Evolutionary conservation across 2,113 vertebrate species (phyloP), one percentile per base, ranked within the genome.

Genomic region (Zingel zingel): DNA sequence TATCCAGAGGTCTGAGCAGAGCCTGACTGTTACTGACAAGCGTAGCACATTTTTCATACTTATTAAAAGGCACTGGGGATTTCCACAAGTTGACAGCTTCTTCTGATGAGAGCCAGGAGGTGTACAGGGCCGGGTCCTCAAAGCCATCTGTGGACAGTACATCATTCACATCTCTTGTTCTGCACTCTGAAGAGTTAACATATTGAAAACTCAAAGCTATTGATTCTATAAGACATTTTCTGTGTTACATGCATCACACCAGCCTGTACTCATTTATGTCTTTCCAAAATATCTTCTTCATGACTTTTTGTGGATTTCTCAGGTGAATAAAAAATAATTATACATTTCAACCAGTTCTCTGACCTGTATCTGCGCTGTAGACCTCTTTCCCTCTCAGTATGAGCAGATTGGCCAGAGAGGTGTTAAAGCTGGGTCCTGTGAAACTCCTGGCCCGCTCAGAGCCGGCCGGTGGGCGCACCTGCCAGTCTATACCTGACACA

Each of bases 11-110:
- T 73, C 93, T 95, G 79, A 99, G 93, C 84, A 99, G 94, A 85
- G 96, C 95, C 90, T 99, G 98, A 88, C 97, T 99, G 57, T 99
- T 99, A 91, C 97, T 99, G 92, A 99, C 96, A 92, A 99, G 79
- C 1, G 96, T 86, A 0, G 97, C 98, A 6, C 95, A 97, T 71
- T 97, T 99, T 48, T 99, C 97, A 1, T 99, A 99, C 67, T 96
- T 97, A 85, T 96, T 96, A 82, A 99, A 99, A 25, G 96, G 89
- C 91, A 97, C 91, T 0, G 96, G 95, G 15, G 96, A 97, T 89
- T 92, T 97, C 98, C 98, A 99, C 0, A 78, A 23, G 1, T 0
- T 94, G 57, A 98, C 96, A 57, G 96, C 96, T 1, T 94, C 89
- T 30, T 65, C 85, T 39, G 96, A 81, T 7, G 85, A 81, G n/a